A percentile compares a stretch with the other conserved stretches of the same genome.
Conservation (phyloP, 2,113 vertebrate species). For the Toxostoma redivivum region DNA sequence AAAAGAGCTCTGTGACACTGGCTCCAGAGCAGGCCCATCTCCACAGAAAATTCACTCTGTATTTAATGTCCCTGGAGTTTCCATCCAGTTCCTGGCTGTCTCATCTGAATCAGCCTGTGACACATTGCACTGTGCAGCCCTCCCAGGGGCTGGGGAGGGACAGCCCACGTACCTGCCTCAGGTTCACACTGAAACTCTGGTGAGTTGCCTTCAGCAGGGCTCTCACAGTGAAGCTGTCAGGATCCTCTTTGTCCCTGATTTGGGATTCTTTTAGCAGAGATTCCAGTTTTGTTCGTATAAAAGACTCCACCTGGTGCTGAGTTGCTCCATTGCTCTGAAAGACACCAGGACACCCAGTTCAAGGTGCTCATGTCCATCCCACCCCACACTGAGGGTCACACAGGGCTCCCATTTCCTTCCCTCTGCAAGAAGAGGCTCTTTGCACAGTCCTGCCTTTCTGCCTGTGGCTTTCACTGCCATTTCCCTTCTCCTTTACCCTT, state of each 20-base stretch:
- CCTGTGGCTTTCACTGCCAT: neutral
- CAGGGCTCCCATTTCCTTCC: neutral
- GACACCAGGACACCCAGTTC: neutral
- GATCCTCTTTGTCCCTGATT: slow-evolving; percentile 93
- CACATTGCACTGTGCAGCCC: too few species aligned
- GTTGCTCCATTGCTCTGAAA: slow-evolving; percentile 85
- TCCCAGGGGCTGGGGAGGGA: accelerated
- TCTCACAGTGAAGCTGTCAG: slow-evolving; percentile 92
- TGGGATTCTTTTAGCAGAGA: slow-evolving; percentile 92
- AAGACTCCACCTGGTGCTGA: slow-evolving; percentile 91
- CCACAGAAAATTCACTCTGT: neutral
- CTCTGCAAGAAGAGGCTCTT: neutral
- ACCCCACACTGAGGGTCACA: neutral
- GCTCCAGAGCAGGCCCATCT: neutral
- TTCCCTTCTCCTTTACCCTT: neutral
- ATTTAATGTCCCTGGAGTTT: neutral
- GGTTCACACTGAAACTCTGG: slow-evolving; percentile 87
- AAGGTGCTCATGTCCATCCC: neutral
- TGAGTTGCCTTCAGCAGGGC: slow-evolving; percentile 91
- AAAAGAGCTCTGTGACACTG: neutral
- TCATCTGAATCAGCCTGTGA: neutral
- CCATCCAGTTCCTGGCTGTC: neutral
- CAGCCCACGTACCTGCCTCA: slow-evolving; percentile 82
- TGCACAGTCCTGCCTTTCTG: neutral
- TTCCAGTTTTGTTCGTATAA: slow-evolving; percentile 94